Evolutionary conservation across 2,113 vertebrate species (phyloP).

Genomic region (Anguilla rostrata): DNA sequence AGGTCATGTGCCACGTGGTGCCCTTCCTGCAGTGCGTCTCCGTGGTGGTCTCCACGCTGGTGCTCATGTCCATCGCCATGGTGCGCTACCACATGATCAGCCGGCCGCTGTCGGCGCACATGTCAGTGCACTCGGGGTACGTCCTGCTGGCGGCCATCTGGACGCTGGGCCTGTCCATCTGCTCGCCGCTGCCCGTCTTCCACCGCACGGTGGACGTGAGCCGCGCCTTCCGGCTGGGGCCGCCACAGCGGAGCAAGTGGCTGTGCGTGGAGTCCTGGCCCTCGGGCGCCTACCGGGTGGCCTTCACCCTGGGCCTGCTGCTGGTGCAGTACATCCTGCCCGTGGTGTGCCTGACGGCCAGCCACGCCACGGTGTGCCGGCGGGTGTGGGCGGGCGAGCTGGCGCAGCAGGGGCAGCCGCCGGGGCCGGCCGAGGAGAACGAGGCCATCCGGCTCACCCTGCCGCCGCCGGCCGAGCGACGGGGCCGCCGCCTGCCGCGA

Average conservation of each 20-base stretch:
- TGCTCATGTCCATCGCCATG: constrained; percentile 78
- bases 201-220: constrained; percentile 73
- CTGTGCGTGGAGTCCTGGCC: constrained; percentile 78
- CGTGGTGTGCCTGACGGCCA: constrained; percentile 69
- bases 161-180: constrained; percentile 71
- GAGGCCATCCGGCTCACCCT: constrained; percentile 77
- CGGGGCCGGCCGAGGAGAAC: constrained; percentile 69
- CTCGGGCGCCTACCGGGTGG: constrained; percentile 72
- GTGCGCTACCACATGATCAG: constrained; percentile 80
- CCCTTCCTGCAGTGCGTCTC: constrained; percentile 79
- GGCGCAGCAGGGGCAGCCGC: constrained; percentile 52
- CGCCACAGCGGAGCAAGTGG: constrained; percentile 67
- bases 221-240: constrained; percentile 64
- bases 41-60: constrained; percentile 77
- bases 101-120: constrained; percentile 71
- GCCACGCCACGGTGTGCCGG: constrained; percentile 78
- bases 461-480: constrained; percentile 57
- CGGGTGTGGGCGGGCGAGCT: constrained; percentile 68
- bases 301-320: constrained; percentile 73
- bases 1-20: constrained; percentile 75
- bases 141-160: constrained; percentile 68
- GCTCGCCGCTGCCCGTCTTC: constrained; percentile 77
- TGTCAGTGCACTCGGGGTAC: constrained; percentile 74
- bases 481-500: not conserved
- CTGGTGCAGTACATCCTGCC: constrained; percentile 79